A percentile compares a stretch with the other conserved stretches of the same genome.
Conservation (phyloP, 1,140 invertebrate species). For the Bombus pascuorum region DNA sequence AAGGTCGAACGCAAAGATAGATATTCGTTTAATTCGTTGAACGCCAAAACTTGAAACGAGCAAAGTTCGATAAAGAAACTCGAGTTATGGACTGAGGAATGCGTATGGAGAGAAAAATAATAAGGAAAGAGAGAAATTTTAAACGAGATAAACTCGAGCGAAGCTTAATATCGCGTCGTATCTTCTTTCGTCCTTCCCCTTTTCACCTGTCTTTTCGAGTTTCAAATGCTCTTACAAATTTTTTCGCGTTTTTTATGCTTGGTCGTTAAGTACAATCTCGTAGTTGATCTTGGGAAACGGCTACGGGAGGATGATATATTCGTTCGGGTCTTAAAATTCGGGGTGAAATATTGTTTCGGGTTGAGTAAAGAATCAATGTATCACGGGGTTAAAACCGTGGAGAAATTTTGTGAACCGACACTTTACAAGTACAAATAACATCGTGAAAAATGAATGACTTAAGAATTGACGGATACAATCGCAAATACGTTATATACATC, state of each 20-base stretch:
- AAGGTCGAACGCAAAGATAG: background rate
- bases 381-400: background rate
- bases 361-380: background rate
- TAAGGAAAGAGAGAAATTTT: background rate
- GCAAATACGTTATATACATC: too few species aligned
- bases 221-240: background rate
- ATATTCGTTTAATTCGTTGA: background rate
- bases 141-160: constrained; percentile 39
- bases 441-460: too few species aligned
- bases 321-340: background rate
- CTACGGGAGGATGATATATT: background rate
- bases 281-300: background rate
- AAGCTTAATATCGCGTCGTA: constrained; percentile 28
- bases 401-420: background rate
- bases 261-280: constrained; percentile 36
- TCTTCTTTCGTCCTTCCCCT: background rate
- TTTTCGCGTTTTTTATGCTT: constrained; percentile 38
- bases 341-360: background rate
- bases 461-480: too few species aligned
- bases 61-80: too few species aligned
- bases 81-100: accelerated
- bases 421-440: too few species aligned
- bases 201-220: constrained; percentile 6
- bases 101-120: too few species aligned
- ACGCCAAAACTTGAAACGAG: background rate